A percentile compares a stretch with the other conserved stretches of the same genome.
These are phyloP conservation scores for Carabus problematicus DNA, from an alignment of 2,888 invertebrate species.

Conservation along the genomic window DNA sequence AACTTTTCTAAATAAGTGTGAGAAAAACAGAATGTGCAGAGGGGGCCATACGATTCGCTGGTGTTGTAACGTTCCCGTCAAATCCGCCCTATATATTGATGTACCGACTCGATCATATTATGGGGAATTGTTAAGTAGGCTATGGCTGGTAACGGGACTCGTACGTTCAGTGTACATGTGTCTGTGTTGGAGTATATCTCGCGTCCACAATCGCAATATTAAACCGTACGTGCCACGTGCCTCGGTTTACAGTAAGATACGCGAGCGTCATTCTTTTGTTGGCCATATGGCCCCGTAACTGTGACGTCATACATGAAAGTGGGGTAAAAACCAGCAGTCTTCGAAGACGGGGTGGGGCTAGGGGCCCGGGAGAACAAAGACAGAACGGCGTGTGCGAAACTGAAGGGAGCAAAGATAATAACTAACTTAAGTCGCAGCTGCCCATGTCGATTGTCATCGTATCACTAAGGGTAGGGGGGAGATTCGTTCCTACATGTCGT, in stretches of 20 bases:
- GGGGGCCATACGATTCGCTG: not conserved
- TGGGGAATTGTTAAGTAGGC: conserved; percentile 4
- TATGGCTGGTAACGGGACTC: not conserved
- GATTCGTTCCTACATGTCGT: not conserved
- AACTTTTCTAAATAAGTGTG: conserved; percentile 2
- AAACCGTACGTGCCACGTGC: conserved; percentile 7
- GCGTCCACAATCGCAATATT: not conserved
- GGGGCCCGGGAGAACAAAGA: conserved; percentile 11
- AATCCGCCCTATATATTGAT: conserved; percentile 1
- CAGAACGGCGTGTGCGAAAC: conserved; percentile 3
- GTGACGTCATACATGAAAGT: conserved; percentile 37
- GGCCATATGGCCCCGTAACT: conserved; percentile 32
- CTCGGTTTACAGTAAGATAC: conserved; percentile 26
- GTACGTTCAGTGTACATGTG: not conserved
- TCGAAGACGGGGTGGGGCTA: conserved; percentile 6
- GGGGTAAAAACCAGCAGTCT: conserved; percentile 16
- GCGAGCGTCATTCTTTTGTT: conserved; percentile 23
- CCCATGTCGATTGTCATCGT: conserved; percentile 28
- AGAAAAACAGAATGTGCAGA: not conserved
- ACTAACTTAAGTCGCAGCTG: conserved; percentile 43
- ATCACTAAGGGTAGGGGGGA: not conserved
- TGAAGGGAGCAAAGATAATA: conserved; percentile 27
- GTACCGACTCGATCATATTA: conserved; percentile 1
- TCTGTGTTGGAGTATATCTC: no score
- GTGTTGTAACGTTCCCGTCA: not conserved